Conservation (phyloP, 2,888 invertebrate species). For the Teinopalpus imperialis region DNA sequence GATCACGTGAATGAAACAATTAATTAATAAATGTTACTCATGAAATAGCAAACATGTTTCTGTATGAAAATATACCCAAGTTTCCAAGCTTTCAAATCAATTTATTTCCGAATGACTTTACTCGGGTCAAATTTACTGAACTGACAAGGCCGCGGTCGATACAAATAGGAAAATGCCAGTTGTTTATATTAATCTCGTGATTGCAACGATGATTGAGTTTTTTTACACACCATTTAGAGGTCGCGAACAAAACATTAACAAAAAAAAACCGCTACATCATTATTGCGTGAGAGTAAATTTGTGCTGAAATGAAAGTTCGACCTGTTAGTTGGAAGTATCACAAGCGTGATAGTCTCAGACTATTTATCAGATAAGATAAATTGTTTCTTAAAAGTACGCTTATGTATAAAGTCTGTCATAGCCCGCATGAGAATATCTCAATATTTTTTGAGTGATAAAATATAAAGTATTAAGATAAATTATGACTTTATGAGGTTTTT, state of each 20-base stretch:
- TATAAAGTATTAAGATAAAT: too few relatives aligned
- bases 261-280: slow-evolving; percentile 16
- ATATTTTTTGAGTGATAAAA: too few relatives aligned
- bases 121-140: slow-evolving; percentile 12
- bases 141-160: slow-evolving; percentile 8
- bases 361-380: slow-evolving; percentile 26
- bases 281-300: slow-evolving; percentile 13
- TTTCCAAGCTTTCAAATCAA: too few relatives aligned
- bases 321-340: slow-evolving; percentile 23
- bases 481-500: too few relatives aligned
- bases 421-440: too few relatives aligned
- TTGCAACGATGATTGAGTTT: slow-evolving; percentile 6
- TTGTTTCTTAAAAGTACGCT: slow-evolving; percentile 3
- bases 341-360: slow-evolving; percentile 18
- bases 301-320: slow-evolving; percentile 25
- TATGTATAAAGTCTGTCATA: too few relatives aligned
- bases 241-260: slow-evolving; percentile 10
- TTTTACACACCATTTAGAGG: slow-evolving; percentile 16
- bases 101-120: slow-evolving; percentile 13
- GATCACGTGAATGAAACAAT: too few relatives aligned
- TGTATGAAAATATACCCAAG: too few relatives aligned
- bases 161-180: slow-evolving; percentile 13
- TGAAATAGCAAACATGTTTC: too few relatives aligned
- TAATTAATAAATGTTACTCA: too few relatives aligned
- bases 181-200: slow-evolving; percentile 19